Percentiles rank a stretch among this genome's conserved stretches.
These are phyloP conservation scores for Brachyrhaphis roseni DNA, from an alignment of 2,797 vertebrate genomes.

Conservation along the genomic window DNA sequence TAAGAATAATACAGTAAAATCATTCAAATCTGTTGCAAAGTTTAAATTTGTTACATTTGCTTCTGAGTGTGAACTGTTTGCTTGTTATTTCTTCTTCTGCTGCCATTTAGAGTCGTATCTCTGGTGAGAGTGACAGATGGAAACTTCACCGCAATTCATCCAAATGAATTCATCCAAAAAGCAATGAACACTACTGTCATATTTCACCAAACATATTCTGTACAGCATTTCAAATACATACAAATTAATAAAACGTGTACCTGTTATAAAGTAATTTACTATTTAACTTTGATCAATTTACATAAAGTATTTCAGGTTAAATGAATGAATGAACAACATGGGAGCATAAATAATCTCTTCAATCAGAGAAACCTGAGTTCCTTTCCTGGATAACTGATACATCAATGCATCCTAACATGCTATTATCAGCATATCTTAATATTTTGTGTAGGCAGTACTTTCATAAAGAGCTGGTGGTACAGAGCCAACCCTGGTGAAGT, in stretches of 20 bases:
- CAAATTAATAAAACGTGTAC: neutral
- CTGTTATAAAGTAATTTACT: neutral
- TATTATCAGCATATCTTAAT: conserved; percentile 22
- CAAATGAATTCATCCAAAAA: neutral
- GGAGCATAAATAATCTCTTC: neutral
- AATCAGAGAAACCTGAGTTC: neutral
- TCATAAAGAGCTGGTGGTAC: neutral
- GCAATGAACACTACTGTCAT: neutral
- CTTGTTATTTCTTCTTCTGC: neutral
- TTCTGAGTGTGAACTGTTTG: neutral
- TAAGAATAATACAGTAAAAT: neutral
- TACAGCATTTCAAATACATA: neutral
- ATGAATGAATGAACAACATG: neutral
- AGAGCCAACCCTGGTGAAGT: neutral
- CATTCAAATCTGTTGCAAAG: neutral
- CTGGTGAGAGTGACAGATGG: neutral
- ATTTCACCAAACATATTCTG: neutral
- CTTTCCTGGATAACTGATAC: neutral
- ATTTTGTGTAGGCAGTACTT: neutral
- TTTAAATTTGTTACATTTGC: neutral
- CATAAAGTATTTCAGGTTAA: neutral
- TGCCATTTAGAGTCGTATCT: neutral
- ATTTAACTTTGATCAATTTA: neutral
- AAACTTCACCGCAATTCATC: neutral
- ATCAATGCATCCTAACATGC: neutral